These are phyloP conservation scores for Drosophila prosaltans DNA, from an alignment of 1,140 invertebrate species.

Conservation along the genomic window DNA sequence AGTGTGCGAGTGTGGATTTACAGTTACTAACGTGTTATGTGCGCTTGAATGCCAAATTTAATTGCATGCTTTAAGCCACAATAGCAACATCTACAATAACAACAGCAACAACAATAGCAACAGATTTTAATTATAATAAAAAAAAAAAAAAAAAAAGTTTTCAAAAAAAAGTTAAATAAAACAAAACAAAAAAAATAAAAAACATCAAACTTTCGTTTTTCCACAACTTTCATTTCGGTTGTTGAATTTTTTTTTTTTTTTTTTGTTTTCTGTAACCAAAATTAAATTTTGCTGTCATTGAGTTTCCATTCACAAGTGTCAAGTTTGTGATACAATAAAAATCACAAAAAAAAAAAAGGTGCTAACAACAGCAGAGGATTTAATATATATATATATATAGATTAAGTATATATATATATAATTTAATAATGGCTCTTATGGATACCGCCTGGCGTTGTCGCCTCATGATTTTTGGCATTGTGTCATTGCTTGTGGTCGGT, in stretches of 20 bases:
- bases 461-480: slow-evolving; percentile 71
- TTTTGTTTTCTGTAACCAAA: background rate
- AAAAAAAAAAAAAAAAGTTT: slow-evolving; percentile 17
- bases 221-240: slow-evolving; percentile 10
- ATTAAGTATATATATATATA: slow-evolving; percentile 3
- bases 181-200: background rate
- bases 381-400: background rate
- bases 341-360: slow-evolving; percentile 59
- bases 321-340: slow-evolving; percentile 33
- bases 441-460: slow-evolving; percentile 81
- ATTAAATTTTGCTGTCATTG: background rate
- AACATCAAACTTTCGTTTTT: slow-evolving; percentile 68
- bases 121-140: slow-evolving; percentile 11
- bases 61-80: slow-evolving; percentile 50
- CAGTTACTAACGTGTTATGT: slow-evolving; percentile 71
- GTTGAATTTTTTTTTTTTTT: background rate
- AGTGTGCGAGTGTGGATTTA: slow-evolving; percentile 51
- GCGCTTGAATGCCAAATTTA: slow-evolving; percentile 81
- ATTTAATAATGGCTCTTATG: slow-evolving; percentile 56
- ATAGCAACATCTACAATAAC: background rate
- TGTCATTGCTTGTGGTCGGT: slow-evolving; percentile 76
- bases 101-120: background rate
- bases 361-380: slow-evolving; percentile 29
- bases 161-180: background rate
- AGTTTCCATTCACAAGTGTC: slow-evolving; percentile 42